Evolutionary conservation across 2,888 invertebrate genomes (phyloP), one percentile per base, ranked within the genome.

Genomic region (Drosophila diplacantha): DNA sequence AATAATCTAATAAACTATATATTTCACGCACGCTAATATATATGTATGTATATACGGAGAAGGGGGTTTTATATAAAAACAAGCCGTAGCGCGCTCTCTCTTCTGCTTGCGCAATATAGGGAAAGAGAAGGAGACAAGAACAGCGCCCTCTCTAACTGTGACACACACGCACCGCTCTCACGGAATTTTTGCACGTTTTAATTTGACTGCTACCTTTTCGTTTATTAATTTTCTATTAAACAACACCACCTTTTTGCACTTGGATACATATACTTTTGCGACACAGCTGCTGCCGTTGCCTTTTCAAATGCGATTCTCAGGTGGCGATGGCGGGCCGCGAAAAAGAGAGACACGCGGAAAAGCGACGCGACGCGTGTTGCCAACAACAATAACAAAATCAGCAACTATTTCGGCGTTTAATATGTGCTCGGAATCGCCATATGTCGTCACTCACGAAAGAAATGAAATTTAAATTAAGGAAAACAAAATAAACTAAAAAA

Each of bases 21-120:
- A 61, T 60, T 60, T 49, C 49, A 60, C 39, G 61, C 39, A 41
- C 60, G 41, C 38, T 34, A 24, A 34, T n/a, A 39, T 31, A 16
- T 31, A 22, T 22, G 3, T 31, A 39, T 16, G 16, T 31, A 22
- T 22, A 4, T 31, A 39, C 20, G 16, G 24, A 26, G 7, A 24
- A 41, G 12, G 14, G 29, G 31, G 31, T 16, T 59, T 46, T 59
- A 60, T 60, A 60, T 52, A 62, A 63, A 37, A 41, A 55, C 56
- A 53, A 24, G 24, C 50, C 24, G 35, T 37, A 39, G 34, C 26
- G 22, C 35, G 22, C 64, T 43, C 74, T 54, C 69, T 53, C 69
- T 70, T 72, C 63, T 67, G 71, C 80, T 77, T 77, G 76, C 77
- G 80, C 76, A 77, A 77, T 82, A 79, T 72, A 79, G 64, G 69